Evolutionary conservation across 2,888 invertebrate genomes (phyloP), one percentile per base, ranked within the genome.

Genomic region (Junonia oenone): DNA sequence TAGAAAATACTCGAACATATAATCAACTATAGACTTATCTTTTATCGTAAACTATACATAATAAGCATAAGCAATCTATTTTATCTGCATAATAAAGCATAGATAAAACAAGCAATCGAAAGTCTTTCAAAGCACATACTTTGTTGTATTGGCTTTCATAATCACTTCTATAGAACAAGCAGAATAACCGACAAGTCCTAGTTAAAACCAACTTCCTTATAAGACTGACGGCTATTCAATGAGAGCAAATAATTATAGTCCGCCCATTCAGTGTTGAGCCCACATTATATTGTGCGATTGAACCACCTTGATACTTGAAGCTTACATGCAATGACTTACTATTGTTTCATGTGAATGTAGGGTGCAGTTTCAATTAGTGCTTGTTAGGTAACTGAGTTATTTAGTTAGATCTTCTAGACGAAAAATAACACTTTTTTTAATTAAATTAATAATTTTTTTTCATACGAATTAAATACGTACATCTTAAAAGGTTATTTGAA

Each of bases 261-360:
- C 63, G 62, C 63, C 63, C 55, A 58, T 63, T 63, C 53, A 40
- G 37, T 63, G 63, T 63, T 55, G 15, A 35, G 49, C 50, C 50
- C 54, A 54, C 50, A 50, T 26, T 22, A 13, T 54, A 27, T 13
- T 15, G 14, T 54, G 15, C 22, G 43, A 37, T 13, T 13, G 45
- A 19, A 57, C 53, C 46, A 46, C 14, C 27, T 57, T 50, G 53
- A 40, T 46, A 17, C 11, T 14, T 40, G 38, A 40, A 40, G 17
- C 17, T 17, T 19, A 19, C 38, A 38, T 38, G 15, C 17, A 17
- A 19, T 13, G 13, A 35, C 48, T 14, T 13, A 27, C 35, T 13
- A 56, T 48, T 54, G 53, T 54, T 48, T n/a, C n/a, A n/a, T n/a
- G n/a, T n/a, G n/a, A n/a, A n/a, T n/a, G n/a, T n/a, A n/a, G n/a